A percentile compares a stretch with the other conserved stretches of the same genome.
These are phyloP conservation scores for Platorchestia sp. DNA, from an alignment of 1,140 invertebrate genomes.

Conservation along the genomic window DNA sequence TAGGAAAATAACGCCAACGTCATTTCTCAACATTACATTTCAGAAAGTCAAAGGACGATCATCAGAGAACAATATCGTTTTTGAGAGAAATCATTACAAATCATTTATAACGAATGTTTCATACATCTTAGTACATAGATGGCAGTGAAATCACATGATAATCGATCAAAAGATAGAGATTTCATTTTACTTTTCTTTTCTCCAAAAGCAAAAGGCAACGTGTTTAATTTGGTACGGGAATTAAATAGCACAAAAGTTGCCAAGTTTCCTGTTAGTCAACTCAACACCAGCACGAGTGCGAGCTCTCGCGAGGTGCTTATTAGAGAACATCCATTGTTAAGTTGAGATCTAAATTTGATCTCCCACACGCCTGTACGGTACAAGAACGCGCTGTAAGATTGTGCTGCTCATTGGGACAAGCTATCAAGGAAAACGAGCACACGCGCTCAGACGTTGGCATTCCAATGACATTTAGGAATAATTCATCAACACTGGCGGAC, in stretches of 20 bases:
- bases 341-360: background rate
- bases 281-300: too few species aligned
- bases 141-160: background rate
- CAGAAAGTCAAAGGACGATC: background rate
- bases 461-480: background rate
- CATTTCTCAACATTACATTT: background rate
- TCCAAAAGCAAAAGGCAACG: background rate
- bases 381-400: background rate
- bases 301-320: too few species aligned
- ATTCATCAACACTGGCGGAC: background rate
- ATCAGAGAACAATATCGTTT: background rate
- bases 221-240: background rate
- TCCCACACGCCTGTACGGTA: background rate
- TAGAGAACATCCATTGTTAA: too few species aligned
- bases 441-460: background rate
- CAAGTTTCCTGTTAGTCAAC: background rate
- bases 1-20: too few species aligned
- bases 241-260: background rate
- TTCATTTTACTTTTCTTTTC: background rate
- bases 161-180: background rate
- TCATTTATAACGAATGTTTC: background rate
- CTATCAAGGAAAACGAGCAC: background rate
- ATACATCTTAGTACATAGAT: background rate
- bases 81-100: background rate
- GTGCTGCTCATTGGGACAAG: background rate